Conservation (phyloP, 1,140 invertebrate genomes). For the Drosophila parabipectinata region DNA sequence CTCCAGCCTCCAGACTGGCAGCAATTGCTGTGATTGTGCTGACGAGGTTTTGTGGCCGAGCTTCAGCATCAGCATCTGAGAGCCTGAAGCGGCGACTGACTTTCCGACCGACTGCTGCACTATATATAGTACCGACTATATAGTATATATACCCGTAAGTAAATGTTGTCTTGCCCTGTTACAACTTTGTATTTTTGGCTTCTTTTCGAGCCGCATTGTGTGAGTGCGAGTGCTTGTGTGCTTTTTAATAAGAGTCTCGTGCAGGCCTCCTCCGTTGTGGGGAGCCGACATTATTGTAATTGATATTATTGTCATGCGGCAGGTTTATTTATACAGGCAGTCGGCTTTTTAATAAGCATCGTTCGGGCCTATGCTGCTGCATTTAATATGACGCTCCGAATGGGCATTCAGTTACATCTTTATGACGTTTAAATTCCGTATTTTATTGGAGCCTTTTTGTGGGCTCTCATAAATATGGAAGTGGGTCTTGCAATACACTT, state of each 20-base stretch:
- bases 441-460: constrained; percentile 23
- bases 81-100: not conserved
- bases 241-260: constrained; percentile 79
- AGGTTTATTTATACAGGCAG: constrained; percentile 69
- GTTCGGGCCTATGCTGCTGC: constrained; percentile 26
- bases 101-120: constrained; percentile 42
- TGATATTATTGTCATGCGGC: constrained; percentile 76
- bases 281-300: constrained; percentile 60
- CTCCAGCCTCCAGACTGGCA: constrained; percentile 19
- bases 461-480: constrained; percentile 5
- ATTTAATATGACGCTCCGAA: constrained; percentile 55
- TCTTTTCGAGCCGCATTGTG: constrained; percentile 39
- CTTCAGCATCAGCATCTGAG: constrained; percentile 9
- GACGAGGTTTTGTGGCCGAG: constrained; percentile 38
- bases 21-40: constrained; percentile 70
- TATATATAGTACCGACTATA: constrained; percentile 19
- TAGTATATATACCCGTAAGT: constrained; percentile 8
- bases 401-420: constrained; percentile 9
- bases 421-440: constrained; percentile 48
- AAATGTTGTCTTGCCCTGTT: constrained; percentile 49
- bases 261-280: constrained; percentile 61
- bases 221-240: constrained; percentile 32
- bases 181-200: constrained; percentile 70
- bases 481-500: not conserved
- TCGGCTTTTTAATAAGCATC: constrained; percentile 54